A percentile compares a stretch with the other conserved stretches of the same genome.
These are phyloP conservation scores for Bombus confusus DNA, from an alignment of 1,140 invertebrate genomes.

Conservation along the genomic window DNA sequence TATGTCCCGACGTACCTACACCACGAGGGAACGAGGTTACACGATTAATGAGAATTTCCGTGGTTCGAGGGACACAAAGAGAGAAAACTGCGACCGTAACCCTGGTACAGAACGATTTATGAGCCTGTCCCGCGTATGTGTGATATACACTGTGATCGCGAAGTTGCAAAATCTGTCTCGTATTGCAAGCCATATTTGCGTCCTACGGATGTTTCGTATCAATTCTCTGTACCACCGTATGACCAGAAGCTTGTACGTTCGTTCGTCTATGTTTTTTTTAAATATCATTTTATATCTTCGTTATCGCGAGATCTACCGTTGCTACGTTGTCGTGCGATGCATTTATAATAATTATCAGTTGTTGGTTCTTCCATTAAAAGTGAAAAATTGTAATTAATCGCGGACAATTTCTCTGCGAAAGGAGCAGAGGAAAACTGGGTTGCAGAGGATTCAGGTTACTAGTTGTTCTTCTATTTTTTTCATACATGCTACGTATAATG, in stretches of 20 bases:
- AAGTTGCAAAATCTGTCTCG: conserved; percentile 6
- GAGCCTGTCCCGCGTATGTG: conserved; percentile 17
- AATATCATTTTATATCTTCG: no score
- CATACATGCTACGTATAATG: no score
- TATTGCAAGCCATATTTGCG: neutral
- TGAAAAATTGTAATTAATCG: no score
- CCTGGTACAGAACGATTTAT: conserved; percentile 61
- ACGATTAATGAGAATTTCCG: conserved; percentile 73
- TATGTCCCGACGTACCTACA: conserved; percentile 7
- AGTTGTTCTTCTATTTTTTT: no score
- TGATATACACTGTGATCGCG: conserved; percentile 37
- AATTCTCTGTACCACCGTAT: neutral
- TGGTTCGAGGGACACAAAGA: conserved; percentile 47
- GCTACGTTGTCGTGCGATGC: no score
- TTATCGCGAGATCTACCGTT: no score
- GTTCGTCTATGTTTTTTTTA: no score
- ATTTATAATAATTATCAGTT: no score
- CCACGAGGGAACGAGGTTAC: conserved; percentile 52
- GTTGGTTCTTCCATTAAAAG: no score
- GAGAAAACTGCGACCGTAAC: conserved; percentile 68
- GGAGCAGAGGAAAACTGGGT: no score
- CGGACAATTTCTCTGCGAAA: no score
- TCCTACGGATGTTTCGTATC: neutral
- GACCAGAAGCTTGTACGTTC: neutral
- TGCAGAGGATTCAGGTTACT: no score